Evolutionary conservation across 2,797 vertebrate species (phyloP).

Genomic region (Hydrophis major): DNA sequence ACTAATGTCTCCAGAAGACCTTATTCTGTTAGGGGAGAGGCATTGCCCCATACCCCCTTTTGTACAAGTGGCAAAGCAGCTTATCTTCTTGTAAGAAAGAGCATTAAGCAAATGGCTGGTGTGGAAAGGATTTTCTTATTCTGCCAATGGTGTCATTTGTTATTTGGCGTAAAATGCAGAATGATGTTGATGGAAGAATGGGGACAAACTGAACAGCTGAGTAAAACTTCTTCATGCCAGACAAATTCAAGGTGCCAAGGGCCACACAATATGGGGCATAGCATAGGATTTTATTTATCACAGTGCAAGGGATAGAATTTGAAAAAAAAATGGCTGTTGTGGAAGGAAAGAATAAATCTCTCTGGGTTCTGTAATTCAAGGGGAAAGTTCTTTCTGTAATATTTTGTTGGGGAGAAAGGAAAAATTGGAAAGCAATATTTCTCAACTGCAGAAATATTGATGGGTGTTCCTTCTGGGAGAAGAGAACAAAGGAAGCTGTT

Average conservation of each 20-base stretch:
- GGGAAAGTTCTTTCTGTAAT: not conserved
- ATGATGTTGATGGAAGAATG: not conserved
- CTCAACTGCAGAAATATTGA: not conserved
- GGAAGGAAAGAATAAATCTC: not conserved
- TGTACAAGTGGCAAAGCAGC: not conserved
- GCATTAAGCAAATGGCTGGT: not conserved
- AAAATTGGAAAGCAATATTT: not conserved
- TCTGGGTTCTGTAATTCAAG: not conserved
- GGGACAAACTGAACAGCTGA: not conserved
- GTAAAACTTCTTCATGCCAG: not conserved
- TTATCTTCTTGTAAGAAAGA: not conserved
- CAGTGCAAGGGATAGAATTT: not conserved
- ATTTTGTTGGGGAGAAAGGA: not conserved
- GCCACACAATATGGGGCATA: not conserved
- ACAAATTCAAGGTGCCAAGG: not conserved
- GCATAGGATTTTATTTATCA: not conserved
- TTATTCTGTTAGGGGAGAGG: not conserved
- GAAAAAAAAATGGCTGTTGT: not conserved
- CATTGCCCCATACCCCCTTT: not conserved
- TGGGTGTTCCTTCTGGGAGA: not conserved
- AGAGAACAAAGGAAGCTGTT: not conserved
- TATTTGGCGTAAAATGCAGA: not conserved
- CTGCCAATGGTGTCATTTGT: not conserved
- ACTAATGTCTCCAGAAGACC: not conserved
- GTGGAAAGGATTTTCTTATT: not conserved